Conservation (phyloP, 2,797 vertebrate species). For the Alfaro cultratus region DNA sequence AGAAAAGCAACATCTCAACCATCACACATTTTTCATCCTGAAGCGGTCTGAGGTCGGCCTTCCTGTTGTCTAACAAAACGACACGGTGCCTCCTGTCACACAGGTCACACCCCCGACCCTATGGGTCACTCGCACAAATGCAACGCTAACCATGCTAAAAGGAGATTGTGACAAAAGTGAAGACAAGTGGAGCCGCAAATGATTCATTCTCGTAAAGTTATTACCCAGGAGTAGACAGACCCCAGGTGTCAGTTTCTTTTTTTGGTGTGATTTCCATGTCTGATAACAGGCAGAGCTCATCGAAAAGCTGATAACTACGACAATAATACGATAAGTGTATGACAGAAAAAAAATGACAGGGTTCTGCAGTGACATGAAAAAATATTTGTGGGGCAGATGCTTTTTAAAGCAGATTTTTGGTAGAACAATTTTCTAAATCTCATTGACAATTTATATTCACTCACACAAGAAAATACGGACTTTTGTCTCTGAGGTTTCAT, state of each 20-base stretch:
- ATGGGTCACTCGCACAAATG: constrained; percentile 13
- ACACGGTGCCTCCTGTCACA: constrained; percentile 8
- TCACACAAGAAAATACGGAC: no score
- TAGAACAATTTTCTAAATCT: no score
- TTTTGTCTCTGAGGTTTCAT: no score
- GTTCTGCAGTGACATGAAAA: no score
- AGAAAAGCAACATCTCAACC: background rate
- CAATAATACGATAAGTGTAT: background rate
- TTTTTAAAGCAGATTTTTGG: no score
- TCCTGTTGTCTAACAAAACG: constrained; percentile 19
- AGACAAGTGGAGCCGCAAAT: constrained; percentile 20
- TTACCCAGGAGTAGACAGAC: constrained; percentile 17
- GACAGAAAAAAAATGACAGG: no score
- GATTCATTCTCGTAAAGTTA: constrained; percentile 43
- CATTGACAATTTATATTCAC: no score
- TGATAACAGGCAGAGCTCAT: constrained; percentile 17
- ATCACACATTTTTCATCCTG: background rate
- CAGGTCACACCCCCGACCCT: background rate
- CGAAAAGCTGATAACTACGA: constrained; percentile 11
- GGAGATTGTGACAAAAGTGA: constrained; percentile 37
- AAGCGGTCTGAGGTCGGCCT: constrained; percentile 6
- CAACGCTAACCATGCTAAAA: background rate
- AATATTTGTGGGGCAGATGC: no score
- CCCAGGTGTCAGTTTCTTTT: constrained; percentile 19
- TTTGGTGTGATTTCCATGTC: constrained; percentile 2